Base-by-base conservation (phyloP, 2,113 vertebrate genomes). In the Onychorhynchus coronatus region DNA sequence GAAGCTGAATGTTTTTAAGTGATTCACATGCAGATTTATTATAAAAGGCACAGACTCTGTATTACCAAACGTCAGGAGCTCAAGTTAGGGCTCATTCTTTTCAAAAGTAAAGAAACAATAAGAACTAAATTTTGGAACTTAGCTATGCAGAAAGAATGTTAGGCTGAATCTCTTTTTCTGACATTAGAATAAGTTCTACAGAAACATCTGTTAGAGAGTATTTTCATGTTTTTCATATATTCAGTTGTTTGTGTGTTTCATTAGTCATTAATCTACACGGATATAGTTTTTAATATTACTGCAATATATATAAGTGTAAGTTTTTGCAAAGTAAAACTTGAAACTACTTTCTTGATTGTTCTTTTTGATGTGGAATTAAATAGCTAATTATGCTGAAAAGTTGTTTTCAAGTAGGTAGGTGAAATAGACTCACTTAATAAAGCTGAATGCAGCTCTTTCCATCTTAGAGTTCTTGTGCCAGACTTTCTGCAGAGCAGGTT, bases 1-100 rank as follows among this genome's bases (percentile, higher is more conserved):
- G 87, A 93, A 84, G 65, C 56, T 87, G 91, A 89, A 46, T 91
- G 78, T 84, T 94, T 95, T 93, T 27, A 76, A 92, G 30, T 63
- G 19, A 87, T 84, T 96, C 35, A 55, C 20, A 39, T 66, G 59
- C 21, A 71, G 25, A 41, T n/a, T 84, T 81, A n/a, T 89, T 77
- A 46, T 23, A 84, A 53, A 58, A 74, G 37, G 41, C 22, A 39
- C n/a, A 71, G 37, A 84, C 31, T 83, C n/a, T 62, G 9, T 41
- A 28, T 74, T 92, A 66, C 31, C 41, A 84, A 87, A 67, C 71
- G 52, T 37, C 7, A 4, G 65, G 30, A 85, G 8, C 62, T 79
- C 14, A 41, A 37, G 61, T 47, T 71, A 70, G 20, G 1, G 2
- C n/a, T 88, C 31, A 20, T 39, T 83, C 63, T 50, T 65, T 59